phyloP scores from a whole-genome alignment of 2,888 invertebrate species.

The Acanthosepion pharaonis region DNA sequence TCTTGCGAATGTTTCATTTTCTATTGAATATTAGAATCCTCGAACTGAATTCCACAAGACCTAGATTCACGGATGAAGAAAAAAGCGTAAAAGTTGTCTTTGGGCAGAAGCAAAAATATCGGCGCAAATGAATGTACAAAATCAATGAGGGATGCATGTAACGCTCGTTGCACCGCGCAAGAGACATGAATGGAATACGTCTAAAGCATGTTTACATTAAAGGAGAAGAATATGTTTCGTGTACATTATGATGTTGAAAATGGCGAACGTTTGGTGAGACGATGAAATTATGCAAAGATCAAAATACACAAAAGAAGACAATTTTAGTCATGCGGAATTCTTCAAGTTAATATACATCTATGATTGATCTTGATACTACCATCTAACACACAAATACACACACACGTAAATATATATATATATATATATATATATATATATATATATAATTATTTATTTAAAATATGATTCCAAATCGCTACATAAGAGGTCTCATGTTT shows the following conservation, averaged over 20 bases:
- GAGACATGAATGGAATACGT: background rate
- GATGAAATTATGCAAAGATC: background rate
- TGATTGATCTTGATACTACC: background rate
- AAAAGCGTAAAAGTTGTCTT: background rate
- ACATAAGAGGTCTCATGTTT: too few species aligned
- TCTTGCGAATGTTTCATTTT: background rate
- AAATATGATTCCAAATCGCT: too few species aligned
- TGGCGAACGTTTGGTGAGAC: background rate
- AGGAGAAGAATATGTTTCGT: background rate
- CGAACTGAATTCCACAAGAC: background rate
- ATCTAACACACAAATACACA: too few species aligned
- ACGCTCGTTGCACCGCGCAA: background rate
- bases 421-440: too few species aligned
- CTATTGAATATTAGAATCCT: background rate
- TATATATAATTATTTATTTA: too few species aligned
- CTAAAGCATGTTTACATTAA: background rate
- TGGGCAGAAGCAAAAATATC: background rate
- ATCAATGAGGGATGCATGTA: background rate
- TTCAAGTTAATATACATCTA: background rate
- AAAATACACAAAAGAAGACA: background rate
- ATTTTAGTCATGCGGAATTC: background rate
- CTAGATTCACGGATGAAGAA: background rate
- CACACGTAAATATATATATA: too few species aligned
- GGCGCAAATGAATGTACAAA: background rate
- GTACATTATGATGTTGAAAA: background rate